These are phyloP conservation scores for Mormyrops boulengeri DNA, from an alignment of 2,797 vertebrate genomes.

Conservation along the genomic window DNA sequence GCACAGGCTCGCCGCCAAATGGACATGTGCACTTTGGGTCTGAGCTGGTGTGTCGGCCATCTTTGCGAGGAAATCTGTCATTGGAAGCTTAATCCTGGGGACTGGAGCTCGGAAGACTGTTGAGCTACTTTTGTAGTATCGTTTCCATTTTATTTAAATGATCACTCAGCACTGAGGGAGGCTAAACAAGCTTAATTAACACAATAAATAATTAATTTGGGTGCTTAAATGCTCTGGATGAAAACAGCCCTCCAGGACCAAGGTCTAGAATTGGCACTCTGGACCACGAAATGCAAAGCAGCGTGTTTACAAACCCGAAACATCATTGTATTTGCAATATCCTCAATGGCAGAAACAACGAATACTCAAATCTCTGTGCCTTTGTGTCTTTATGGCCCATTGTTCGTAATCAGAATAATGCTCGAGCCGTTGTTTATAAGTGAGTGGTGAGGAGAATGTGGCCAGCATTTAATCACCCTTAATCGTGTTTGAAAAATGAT, in stretches of 20 bases:
- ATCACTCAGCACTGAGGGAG: neutral
- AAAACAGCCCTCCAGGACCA: neutral
- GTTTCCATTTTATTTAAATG: neutral
- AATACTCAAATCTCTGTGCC: neutral
- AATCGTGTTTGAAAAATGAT: neutral
- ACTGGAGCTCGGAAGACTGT: neutral
- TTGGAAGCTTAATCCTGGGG: neutral
- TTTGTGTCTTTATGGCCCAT: neutral
- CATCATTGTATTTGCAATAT: neutral
- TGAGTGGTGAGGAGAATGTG: neutral
- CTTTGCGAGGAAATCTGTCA: neutral
- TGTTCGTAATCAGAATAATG: neutral
- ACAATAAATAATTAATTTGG: neutral
- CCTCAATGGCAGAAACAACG: neutral
- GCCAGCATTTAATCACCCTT: neutral
- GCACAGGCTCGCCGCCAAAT: neutral
- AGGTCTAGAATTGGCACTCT: neutral
- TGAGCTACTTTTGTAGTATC: neutral
- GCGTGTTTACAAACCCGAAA: neutral
- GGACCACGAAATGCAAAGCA: neutral
- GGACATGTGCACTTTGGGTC: neutral
- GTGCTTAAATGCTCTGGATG: neutral
- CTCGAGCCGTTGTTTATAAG: neutral
- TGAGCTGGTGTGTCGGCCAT: neutral
- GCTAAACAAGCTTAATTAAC: neutral